Evolutionary conservation across 1,140 invertebrate species (phyloP), one percentile per base, ranked within the genome.

Genomic region (Hyles vespertilio): DNA sequence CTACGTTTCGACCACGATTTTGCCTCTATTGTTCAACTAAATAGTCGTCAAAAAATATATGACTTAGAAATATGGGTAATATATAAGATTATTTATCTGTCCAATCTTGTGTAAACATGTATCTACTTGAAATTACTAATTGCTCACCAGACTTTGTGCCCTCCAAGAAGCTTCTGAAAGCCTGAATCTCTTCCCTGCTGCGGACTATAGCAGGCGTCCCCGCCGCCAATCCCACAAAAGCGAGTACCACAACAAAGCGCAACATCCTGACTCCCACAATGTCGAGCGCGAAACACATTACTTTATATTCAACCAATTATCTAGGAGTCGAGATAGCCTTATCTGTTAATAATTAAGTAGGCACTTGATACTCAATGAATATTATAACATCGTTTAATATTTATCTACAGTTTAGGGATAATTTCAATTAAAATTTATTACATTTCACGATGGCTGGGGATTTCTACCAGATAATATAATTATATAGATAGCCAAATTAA

Each of bases 151-250:
- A 69, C 50, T 73, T 76, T n/a, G 73, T 77, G 50, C 61, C 73
- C 51, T 84, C 79, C 55, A 86, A 67, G 54, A 70, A 83, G 7
- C 64, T 51, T 48, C 72, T 80, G 56, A 81, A 84, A 3, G 67
- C 67, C 60, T 84, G 67, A 5, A 86, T 81, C 34, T 86, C 70
- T 22, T 79, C 70, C 56, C 69, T 72, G 1, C 46, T 72, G 57
- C 74, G 74, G 40, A 67, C 67, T 0, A 81, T 33, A 0, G 77
- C 60, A 0, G 81, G 81, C 0, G 70, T 59, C 22, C 77, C 73
- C 12, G 63, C 49, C 1, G 63, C 72, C 46, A 71, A 11, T 2
- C 70, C 71, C 2, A 83, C 3, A 10, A 76, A 22, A 44, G 63
- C 74, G 12, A 84, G 10, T 5, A 77, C 47, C 5, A 74, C 52